Evolutionary conservation across 2,888 invertebrate genomes (phyloP).

Genomic region (Drosophila cognata): DNA sequence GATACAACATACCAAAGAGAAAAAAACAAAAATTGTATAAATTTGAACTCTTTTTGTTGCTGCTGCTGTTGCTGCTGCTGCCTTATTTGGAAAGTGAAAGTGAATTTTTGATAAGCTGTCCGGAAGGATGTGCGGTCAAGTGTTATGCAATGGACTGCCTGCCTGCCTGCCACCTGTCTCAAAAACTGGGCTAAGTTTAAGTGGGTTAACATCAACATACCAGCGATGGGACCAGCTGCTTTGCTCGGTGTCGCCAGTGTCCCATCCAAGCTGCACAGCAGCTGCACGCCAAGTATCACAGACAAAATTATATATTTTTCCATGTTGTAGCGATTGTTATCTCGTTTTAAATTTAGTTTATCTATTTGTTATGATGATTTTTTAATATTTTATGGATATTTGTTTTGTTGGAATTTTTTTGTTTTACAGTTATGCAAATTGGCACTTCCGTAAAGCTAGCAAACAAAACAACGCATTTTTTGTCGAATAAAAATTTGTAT

Average conservation of each 20-base stretch:
- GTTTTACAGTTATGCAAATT: slow-evolving; percentile 58
- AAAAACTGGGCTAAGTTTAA: slow-evolving; percentile 7
- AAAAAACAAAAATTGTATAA: slow-evolving; percentile 2
- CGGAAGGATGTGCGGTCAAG: slow-evolving; percentile 40
- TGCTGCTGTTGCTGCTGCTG: not conserved
- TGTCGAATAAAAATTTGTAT: slow-evolving; percentile 40
- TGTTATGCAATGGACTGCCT: slow-evolving; percentile 27
- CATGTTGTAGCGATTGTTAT: slow-evolving; percentile 58
- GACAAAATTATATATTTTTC: slow-evolving; percentile 82
- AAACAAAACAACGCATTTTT: slow-evolving; percentile 66
- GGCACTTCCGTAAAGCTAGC: slow-evolving; percentile 52
- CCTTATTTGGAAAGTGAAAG: slow-evolving; percentile 69
- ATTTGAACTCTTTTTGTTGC: not conserved
- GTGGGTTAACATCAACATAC: slow-evolving; percentile 75
- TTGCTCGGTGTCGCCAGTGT: slow-evolving; percentile 78
- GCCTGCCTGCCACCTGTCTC: not conserved
- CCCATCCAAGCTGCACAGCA: slow-evolving; percentile 82
- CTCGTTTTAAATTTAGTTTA: slow-evolving; percentile 18
- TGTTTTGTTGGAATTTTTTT: slow-evolving; percentile 21
- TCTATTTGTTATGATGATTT: slow-evolving; percentile 35
- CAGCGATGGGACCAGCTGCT: slow-evolving; percentile 76
- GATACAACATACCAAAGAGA: not conserved
- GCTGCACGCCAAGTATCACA: slow-evolving; percentile 83
- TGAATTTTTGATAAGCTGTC: slow-evolving; percentile 35
- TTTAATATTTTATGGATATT: slow-evolving; percentile 19